Evolutionary conservation across 2,113 vertebrate species (phyloP), one percentile per base, ranked within the genome.

Genomic region (Egretta garzetta): DNA sequence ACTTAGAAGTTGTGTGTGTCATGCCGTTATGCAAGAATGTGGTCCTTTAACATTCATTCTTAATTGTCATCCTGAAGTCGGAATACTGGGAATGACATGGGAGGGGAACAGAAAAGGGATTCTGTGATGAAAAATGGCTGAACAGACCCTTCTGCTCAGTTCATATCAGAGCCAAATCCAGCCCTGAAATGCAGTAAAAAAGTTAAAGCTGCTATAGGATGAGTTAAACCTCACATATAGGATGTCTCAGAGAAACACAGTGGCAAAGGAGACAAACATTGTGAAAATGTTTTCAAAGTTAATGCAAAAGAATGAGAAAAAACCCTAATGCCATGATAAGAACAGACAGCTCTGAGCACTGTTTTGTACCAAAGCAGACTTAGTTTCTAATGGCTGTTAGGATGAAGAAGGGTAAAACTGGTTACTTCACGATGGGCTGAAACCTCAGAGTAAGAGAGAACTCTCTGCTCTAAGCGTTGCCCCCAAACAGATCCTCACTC

Each of bases 161-260:
- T 91, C 60, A 12, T 62, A 37, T 39, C 32, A 33, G 60, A 87
- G 68, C 3, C 27, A 26, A 59, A 72, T 59, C 56, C 47, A 72
- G 12, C 18, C 30, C 52, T 1, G 0, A 82, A 94, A 64, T 22
- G 18, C 43, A 87, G 18, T 77, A 39, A 77, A 74, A 88, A 67
- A 14, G 1, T 52, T 73, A 23, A 86, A 67, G 21, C 21, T 84
- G 1, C 68, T 84, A 3, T 75, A n/a, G n/a, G n/a, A n/a, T n/a
- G n/a, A n/a, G n/a, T n/a, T n/a, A n/a, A n/a, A n/a, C n/a, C n/a
- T 90, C 43, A 49, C 0, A 0, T 53, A 9, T 8, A 35, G 55
- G 55, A 93, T 71, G 59, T 84, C 41, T 77, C 37, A 41, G 73
- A 84, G 93, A 63, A 91, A 47, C 32, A 66, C 14, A 8, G 27